Conservation (phyloP, 2,797 vertebrate genomes). For the Anguilla obscura region DNA sequence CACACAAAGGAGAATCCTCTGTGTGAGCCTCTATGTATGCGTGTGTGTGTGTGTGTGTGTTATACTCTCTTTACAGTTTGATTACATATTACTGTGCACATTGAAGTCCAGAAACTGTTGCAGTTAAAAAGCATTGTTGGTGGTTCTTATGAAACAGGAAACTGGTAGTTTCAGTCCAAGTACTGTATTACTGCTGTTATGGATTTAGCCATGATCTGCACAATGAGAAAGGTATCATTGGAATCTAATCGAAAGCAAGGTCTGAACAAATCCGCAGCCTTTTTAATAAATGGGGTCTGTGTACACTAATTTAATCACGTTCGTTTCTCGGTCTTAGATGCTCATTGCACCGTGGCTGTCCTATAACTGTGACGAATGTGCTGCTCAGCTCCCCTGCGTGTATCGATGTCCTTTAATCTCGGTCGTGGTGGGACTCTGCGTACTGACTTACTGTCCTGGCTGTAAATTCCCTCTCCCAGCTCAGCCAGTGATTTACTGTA, state of each 20-base stretch:
- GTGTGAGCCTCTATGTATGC: background rate
- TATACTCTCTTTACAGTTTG: background rate
- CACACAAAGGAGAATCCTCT: background rate
- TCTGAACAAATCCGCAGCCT: background rate
- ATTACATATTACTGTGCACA: background rate
- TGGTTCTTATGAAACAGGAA: background rate
- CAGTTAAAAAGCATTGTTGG: background rate
- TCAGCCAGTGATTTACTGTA: background rate
- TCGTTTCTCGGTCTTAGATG: background rate
- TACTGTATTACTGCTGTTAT: background rate
- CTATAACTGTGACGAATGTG: background rate
- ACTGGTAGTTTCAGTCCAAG: background rate
- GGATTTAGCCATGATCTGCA: background rate
- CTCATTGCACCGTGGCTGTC: background rate
- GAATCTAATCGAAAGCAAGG: background rate
- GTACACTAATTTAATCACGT: background rate
- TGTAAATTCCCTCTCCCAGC: background rate
- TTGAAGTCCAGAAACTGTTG: background rate
- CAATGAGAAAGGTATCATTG: background rate
- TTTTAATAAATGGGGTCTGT: background rate
- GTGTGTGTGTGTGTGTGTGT: background rate
- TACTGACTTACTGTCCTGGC: conserved; percentile 1
- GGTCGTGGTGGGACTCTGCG: background rate
- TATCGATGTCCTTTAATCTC: conserved; percentile 8
- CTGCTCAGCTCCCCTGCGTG: background rate